Base-by-base conservation (phyloP, 2,113 vertebrate genomes). In the Perca fluviatilis region DNA sequence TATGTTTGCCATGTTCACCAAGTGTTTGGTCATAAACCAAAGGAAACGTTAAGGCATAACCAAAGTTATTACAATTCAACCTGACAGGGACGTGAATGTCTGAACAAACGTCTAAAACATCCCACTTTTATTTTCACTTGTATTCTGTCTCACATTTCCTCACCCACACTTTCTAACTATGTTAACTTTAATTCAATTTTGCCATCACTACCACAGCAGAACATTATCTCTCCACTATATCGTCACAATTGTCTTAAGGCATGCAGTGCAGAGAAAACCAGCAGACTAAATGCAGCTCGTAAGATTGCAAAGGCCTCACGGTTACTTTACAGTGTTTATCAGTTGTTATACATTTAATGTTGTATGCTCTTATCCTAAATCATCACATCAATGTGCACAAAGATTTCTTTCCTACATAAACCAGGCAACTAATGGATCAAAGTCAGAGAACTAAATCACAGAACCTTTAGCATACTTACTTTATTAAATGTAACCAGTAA, bases 131-230 rank as follows among this genome's bases (percentile, higher is more conserved):
- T 72, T 67, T 67, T 63, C 30, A 61, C 30, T 33, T 61, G 10
- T 6, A 40, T 62, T 69, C 10, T 50, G 23, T 83, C 16, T 60
- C 46, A 25, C 62, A 12, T 51, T 51, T 71, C 18, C 46, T 64
- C n/a, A 30, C 36, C 54, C 47, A 25, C 14, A 66, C 58, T 50
- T 75, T 61, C 49, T 79, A 73, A 84, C 69, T 54, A 33, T 76
- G 61, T 89, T 70, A 80, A 66, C 63, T 70, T 66, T 60, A 71
- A 85, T 82, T 85, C 33, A 33, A 77, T 85, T 80, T 70, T 25
- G 13, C 68, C 23, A 27, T 49, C 33, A 40, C 50, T 7, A 27
- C 18, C 51, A 23, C 75, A 74, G 57, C 79, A 76, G 67, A 73
- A 86, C 73, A 40, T 49, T 25, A 72, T 86, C 47, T 18, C 25